phyloP scores from a whole-genome alignment of 2,113 vertebrate genomes.

The Gopherus evgoodei region DNA sequence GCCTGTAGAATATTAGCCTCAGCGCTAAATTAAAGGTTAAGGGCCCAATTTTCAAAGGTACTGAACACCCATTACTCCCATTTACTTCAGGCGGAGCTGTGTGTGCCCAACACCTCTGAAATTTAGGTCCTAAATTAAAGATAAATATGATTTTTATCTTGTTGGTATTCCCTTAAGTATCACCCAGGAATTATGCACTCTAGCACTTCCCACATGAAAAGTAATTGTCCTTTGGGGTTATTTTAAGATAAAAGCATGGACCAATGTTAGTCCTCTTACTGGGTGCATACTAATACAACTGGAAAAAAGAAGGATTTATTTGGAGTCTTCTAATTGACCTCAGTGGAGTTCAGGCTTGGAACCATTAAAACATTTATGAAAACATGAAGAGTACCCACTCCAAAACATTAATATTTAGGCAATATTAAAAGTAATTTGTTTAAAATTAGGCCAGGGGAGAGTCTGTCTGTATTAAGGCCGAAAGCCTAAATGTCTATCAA shows the following conservation, averaged over 20 bases:
- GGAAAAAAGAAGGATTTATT: constrained; percentile 51
- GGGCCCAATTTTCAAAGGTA: constrained; percentile 3
- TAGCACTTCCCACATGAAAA: constrained; percentile 36
- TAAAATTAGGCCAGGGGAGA: constrained; percentile 54
- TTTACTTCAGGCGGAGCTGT: constrained; percentile 40
- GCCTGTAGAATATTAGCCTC: neutral
- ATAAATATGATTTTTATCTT: constrained; percentile 25
- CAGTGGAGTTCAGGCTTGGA: constrained; percentile 44
- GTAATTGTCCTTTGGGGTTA: constrained; percentile 1
- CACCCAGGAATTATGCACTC: constrained; percentile 26
- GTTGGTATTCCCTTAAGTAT: constrained; percentile 8
- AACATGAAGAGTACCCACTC: constrained; percentile 53
- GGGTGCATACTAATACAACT: neutral
- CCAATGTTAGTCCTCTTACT: constrained; percentile 1
- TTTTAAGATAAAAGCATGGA: constrained; percentile 46
- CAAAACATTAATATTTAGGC: constrained; percentile 66
- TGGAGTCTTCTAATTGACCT: constrained; percentile 59
- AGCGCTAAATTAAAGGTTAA: constrained; percentile 15
- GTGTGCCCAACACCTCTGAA: constrained; percentile 27
- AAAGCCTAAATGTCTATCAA: constrained; percentile 1
- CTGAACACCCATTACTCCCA: neutral
- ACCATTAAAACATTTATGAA: constrained; percentile 69
- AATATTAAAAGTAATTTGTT: constrained; percentile 72
- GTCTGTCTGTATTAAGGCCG: neutral
- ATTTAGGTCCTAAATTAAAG: constrained; percentile 50